These are phyloP conservation scores for Gnathonemus echidnorhynchus DNA, from an alignment of 2,113 vertebrate species.

Conservation along the genomic window DNA sequence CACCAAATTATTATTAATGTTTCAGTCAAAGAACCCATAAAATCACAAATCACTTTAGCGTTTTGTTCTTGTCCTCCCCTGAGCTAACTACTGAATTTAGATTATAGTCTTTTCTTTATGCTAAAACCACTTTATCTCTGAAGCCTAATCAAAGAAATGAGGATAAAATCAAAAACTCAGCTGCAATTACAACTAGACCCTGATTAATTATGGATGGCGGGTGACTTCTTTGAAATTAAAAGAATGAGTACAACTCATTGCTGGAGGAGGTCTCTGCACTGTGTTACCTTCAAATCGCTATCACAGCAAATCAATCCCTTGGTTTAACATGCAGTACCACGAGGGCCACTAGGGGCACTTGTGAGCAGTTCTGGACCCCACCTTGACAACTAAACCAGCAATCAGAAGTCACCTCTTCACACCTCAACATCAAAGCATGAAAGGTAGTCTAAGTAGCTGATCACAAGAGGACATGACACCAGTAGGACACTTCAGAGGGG, in stretches of 20 bases:
- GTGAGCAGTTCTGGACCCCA: neutral
- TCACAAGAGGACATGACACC: neutral
- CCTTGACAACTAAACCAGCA: neutral
- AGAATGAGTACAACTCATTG: neutral
- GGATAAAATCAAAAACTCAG: conserved; percentile 14
- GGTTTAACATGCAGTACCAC: neutral
- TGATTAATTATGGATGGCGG: neutral
- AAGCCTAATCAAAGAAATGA: neutral
- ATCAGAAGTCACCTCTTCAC: neutral
- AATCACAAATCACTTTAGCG: conserved; percentile 12
- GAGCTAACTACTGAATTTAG: conserved; percentile 13
- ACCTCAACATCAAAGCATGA: neutral
- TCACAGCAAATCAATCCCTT: neutral
- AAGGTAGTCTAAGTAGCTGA: neutral
- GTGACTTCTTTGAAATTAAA: neutral
- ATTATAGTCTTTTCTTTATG: conserved; percentile 14
- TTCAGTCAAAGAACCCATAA: conserved; percentile 19
- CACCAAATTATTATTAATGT: conserved; percentile 20
- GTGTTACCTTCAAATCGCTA: neutral
- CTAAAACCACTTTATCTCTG: conserved; percentile 10
- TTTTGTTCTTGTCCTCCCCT: conserved; percentile 16
- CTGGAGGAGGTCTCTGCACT: neutral
- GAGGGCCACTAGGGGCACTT: neutral
- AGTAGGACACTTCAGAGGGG: neutral
- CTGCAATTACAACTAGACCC: conserved; percentile 9